Base-by-base conservation (phyloP, 2,113 vertebrate species). In the Odontophorus gujanensis region DNA sequence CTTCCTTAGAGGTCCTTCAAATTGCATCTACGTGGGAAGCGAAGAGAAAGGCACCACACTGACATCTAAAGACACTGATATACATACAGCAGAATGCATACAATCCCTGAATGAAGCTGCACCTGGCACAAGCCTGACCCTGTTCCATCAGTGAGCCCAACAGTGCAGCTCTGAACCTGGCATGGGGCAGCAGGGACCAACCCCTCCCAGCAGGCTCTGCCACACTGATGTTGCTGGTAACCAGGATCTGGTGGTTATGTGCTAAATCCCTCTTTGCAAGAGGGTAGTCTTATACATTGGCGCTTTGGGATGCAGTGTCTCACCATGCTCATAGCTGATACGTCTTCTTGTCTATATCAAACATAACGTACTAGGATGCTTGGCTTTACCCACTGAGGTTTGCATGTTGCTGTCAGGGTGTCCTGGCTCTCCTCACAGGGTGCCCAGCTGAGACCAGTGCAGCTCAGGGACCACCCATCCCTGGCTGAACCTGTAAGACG, bases 21-120 rank as follows among this genome's bases (percentile, higher is more conserved):
- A 90, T 73, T 5, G 1, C 86, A 75, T 71, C 36, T 26, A n/a
- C 17, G 8, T 1, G 22, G 58, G 95, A 86, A 92, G 65, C 2
- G 21, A 83, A 81, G n/a, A 91, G 59, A 89, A 61, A 61, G 71
- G 81, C 81, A 89, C 85, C 76, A 89, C 81, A 81, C 72, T 89
- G 76, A 67, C 81, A 89, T 88, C 81, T 93, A 91, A 90, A 87
- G 87, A 87, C 83, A 84, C 32, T 14, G 6, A 32, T 10, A 42
- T 8, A 92, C 40, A 7, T 8, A 50, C 32, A 34, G 48, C 68
- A 50, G 16, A 24, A 67, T 2, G 21, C n/a, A 5, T 7, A 14
- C n/a, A 42, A 42, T 13, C 87, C 40, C 65, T 3, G 21, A 38
- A 32, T 9, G 81, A 40, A 21, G 51, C 81, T 8, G 1, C 7